Evolutionary conservation across 2,888 invertebrate genomes (phyloP), one percentile per base, ranked within the genome.

Genomic region (Furcula furcula): DNA sequence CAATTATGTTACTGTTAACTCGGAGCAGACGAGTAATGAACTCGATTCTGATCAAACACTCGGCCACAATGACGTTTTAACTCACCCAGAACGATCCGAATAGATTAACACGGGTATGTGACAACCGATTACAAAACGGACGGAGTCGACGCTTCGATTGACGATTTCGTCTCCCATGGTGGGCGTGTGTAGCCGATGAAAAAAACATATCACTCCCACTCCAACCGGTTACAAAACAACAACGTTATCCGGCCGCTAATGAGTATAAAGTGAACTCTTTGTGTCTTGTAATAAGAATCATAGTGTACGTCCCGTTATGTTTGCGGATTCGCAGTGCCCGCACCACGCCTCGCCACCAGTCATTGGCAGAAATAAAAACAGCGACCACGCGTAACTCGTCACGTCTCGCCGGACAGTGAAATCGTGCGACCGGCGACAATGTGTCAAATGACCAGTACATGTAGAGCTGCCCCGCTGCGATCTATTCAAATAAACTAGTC

Each of bases 361-460:
- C 87, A 88, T 88, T 88, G 87, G 87, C 87, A 88, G 87, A 88
- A 86, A 87, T 87, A 87, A 87, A 88, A 87, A 87, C 85, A 78
- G 77, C 82, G 76, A 79, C 83, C 82, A 84, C 86, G 86, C 87
- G 87, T 87, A 85, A 80, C 86, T 78, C 76, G 86, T 87, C 87
- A 86, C 87, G 85, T 84, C 75, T 78, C 71, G 78, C 61, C 77
- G 85, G 84, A 77, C 85, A 82, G 83, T 70, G 83, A 84, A 82
- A 85, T 86, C 86, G 86, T 85, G 86, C 79, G 75, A 70, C 75
- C 72, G 79, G 76, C 76, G 85, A 87, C 87, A 87, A 87, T 86
- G 80, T 86, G 84, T 85, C 83, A 76, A 30, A 48, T 57, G 53
- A 55, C 83, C 82, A 72, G 40, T 41, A 18, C 45, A 63, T 35